Evolutionary conservation across 2,888 invertebrate species (phyloP), one percentile per base, ranked within the genome.

Genomic region (Nemotelus pantherinus): DNA sequence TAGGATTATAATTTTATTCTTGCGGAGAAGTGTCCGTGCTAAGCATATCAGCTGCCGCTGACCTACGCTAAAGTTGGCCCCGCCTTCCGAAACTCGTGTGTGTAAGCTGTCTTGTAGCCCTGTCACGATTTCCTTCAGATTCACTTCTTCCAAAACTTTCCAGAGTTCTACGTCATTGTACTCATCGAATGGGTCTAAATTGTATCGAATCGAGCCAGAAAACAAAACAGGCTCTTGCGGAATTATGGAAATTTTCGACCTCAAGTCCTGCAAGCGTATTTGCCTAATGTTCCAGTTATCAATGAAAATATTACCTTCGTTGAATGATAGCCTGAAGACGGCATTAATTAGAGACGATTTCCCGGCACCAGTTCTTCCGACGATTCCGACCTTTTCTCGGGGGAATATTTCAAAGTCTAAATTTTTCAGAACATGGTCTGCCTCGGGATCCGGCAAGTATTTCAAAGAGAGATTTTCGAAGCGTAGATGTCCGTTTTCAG

Each of bases 41-140:
- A 97, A 88, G 85, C 97, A 97, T 67, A 97, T 92, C 71, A 97
- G 88, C 85, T 97, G 97, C 6, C 96, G 89, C 85, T 97, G 97
- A 0, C 97, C 97, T 4, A 96, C 93, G 77, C 96, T 96, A 85
- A 95, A 95, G 93, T 92, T 88, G 93, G 94, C 72, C 90, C 92
- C 79, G 93, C 94, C 84, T 90, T 95, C 95, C 0, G 93, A 91
- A 85, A 95, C 92, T 84, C 90, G 90, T 77, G 91, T 91, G 82
- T 91, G 90, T 55, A 95, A 87, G 0, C 93, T 93, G 44, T 90
- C 90, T 1, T 92, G 89, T 80, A 93, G 83, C 67, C 90, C 93
- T 78, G 87, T 85, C 55, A 94, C 90, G 0, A 91, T 90, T 70
- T 92, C 91, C 83, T 95, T 95, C 47, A 96, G 83, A 83, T 94